Evolutionary conservation across 2,888 invertebrate genomes (phyloP).

Genomic region (Synanthedon vespiformis): DNA sequence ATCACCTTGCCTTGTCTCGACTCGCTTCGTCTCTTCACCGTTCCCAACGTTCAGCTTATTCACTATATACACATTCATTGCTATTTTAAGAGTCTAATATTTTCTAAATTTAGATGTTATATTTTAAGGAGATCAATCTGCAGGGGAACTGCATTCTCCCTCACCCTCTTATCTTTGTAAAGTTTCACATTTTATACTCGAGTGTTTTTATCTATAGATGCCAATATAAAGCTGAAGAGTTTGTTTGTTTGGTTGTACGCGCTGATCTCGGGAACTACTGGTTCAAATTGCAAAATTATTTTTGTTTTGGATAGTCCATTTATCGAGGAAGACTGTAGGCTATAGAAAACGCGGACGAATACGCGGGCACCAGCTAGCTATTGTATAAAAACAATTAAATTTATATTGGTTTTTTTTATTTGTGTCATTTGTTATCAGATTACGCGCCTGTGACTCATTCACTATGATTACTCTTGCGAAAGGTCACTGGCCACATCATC

Average conservation of each 20-base stretch:
- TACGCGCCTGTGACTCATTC: conserved; percentile 49
- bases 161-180: conserved; percentile 22
- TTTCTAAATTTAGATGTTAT: conserved; percentile 60
- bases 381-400: no score
- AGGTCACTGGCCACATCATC: conserved; percentile 60
- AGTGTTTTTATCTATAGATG: not conserved
- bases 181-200: not conserved
- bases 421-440: conserved; percentile 41
- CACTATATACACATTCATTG: conserved; percentile 17
- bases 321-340: no score
- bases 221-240: no score
- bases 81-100: conserved; percentile 65
- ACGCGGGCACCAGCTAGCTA: no score
- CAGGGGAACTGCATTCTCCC: conserved; percentile 43
- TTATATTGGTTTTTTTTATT: conserved; percentile 3
- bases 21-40: conserved; percentile 17
- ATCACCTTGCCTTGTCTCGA: conserved; percentile 15
- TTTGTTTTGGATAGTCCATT: no score
- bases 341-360: no score
- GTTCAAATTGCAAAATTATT: no score
- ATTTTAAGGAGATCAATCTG: conserved; percentile 50
- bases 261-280: no score
- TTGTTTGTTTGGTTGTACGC: no score
- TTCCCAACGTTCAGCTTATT: conserved; percentile 19
- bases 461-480: conserved; percentile 55